Evolutionary conservation across 2,113 vertebrate genomes (phyloP), one percentile per base, ranked within the genome.

Genomic region (Etia nguti): DNA sequence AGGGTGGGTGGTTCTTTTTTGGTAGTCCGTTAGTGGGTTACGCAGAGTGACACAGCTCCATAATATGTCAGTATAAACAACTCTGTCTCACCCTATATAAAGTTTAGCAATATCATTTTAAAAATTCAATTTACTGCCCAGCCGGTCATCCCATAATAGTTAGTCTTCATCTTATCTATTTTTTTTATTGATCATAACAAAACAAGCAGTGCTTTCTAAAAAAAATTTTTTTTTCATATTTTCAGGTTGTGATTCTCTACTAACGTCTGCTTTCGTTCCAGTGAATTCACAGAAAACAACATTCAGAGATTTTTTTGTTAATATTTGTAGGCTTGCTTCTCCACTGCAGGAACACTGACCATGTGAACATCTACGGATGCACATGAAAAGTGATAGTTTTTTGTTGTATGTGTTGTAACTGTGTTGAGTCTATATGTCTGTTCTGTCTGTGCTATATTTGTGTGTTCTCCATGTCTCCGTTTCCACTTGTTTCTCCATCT

Each of bases 361-460:
- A 90, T 89, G 80, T 92, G 82, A 87, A 65, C 82, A 59, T 88
- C 77, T 22, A 4, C 16, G 10, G 80, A 83, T 82, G 81, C 81
- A 83, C 59, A 84, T 88, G 48, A 26, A n/a, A 38, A n/a, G 70
- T 34, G 9, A 77, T 18, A 62, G 20, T 60, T 29, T 60, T 91
- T 15, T 82, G 52, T 75, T 16, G 62, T 31, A 16, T 8, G 8
- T 82, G 20, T 59, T 84, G 50, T 26, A 5, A 16, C 54, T 80
- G 22, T 46, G 46, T 34, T 12, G 18, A 29, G 20, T 22, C 31
- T 20, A 2, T 24, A 20, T 75, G 29, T 50, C 22, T 88, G 24
- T 10, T 56, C 2, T 36, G 62, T 60, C 34, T 46, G 38, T 73
- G 65, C 38, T 73, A 16, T 46, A 46, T 3, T 73, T 73, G 38